Evolutionary conservation across 2,888 invertebrate species (phyloP).

Genomic region (Alviniconcha strummeri): DNA sequence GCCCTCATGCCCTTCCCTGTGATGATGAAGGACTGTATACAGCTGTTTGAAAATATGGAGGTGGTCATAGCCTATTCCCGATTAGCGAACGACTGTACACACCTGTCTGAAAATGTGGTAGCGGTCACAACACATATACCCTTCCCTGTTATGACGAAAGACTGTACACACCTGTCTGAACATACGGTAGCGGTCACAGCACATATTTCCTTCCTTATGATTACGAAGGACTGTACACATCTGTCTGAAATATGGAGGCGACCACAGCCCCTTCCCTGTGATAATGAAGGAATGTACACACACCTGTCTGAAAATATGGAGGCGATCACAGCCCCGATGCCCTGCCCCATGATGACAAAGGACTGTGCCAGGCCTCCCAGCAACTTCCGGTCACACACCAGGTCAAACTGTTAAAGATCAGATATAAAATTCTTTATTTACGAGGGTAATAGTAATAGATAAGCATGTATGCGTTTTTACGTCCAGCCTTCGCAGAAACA

Average conservation of each 20-base stretch:
- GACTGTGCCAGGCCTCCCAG: constrained; percentile 33
- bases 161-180: not conserved
- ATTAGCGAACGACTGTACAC: not conserved
- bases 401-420: constrained; percentile 23
- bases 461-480: too few species aligned
- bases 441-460: too few species aligned
- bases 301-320: constrained; percentile 26
- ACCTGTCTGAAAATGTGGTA: too few species aligned
- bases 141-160: not conserved
- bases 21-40: not conserved
- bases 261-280: not conserved
- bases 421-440: too few species aligned
- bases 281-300: not conserved
- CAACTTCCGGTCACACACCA: constrained; percentile 25
- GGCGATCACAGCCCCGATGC: constrained; percentile 26
- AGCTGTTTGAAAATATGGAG: too few species aligned
- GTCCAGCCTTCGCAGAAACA: constrained; percentile 21
- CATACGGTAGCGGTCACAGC: not conserved
- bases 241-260: not conserved
- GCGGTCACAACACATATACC: not conserved
- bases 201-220: too few species aligned
- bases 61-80: not conserved
- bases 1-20: not conserved
- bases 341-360: constrained; percentile 33
- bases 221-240: not conserved